Evolutionary conservation across 1,140 invertebrate genomes (phyloP).

Genomic region (Anastrepha ludens): DNA sequence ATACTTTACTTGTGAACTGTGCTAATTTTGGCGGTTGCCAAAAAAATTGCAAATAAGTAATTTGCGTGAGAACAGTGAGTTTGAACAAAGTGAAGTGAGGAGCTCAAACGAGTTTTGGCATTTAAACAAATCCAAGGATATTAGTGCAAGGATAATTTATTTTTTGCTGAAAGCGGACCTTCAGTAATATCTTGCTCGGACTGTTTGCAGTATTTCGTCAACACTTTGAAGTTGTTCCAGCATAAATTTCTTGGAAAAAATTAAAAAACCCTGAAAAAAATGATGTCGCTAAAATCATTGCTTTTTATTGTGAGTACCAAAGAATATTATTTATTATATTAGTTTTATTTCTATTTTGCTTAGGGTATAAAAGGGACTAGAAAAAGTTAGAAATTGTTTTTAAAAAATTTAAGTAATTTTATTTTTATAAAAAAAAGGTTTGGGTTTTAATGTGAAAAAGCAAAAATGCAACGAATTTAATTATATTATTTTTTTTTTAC

Average conservation of each 20-base stretch:
- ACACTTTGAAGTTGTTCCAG: no score
- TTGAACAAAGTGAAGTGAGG: background rate
- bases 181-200: background rate
- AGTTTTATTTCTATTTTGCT: background rate
- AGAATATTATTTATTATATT: background rate
- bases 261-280: slow-evolving; percentile 54
- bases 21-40: background rate
- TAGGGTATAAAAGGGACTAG: no score
- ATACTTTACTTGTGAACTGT: background rate
- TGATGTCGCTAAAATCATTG: slow-evolving; percentile 69
- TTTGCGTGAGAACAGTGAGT: background rate
- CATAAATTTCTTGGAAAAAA: no score
- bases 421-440: no score
- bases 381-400: no score
- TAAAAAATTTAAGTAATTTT: no score
- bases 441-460: no score
- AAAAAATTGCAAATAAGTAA: background rate
- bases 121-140: background rate
- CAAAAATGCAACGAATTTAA: no score
- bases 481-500: no score
- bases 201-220: background rate
- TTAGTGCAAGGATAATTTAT: background rate
- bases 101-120: background rate
- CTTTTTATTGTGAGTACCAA: slow-evolving; percentile 68
- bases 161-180: background rate